Evolutionary conservation across 1,140 invertebrate genomes (phyloP), one percentile per base, ranked within the genome.

Genomic region (Lerema accius): DNA sequence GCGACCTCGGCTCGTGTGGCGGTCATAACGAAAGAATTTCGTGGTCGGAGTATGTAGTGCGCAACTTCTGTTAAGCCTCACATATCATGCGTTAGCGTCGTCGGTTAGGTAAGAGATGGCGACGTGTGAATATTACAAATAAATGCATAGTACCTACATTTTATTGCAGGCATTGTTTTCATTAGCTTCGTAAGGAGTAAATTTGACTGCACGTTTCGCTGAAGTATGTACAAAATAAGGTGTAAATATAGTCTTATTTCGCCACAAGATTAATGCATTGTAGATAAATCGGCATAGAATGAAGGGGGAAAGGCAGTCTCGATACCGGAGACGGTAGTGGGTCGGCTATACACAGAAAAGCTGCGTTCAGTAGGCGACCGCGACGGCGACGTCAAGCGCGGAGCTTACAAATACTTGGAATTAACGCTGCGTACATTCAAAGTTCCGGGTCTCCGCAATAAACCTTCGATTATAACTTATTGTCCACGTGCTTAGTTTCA

Each of bases 21-120:
- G 82, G 84, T 80, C 80, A 81, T 71, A 78, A 73, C 56, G 66
- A 75, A 83, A 84, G 74, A 83, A 82, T 86, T 89, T 87, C 80
- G 82, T 82, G 82, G 80, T 69, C 76, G 72, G 19, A 65, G 65
- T 73, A 81, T 81, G 67, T 83, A 83, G 80, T 85, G 75, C 83
- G 82, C 78, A 78, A 82, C 82, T 69, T 50, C 51, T 64, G 65
- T 64, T n/a, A 39, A 39, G 58, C 56, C 61, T 65, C 64, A 68
- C 60, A 50, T 68, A 64, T 69, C 50, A 23, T 43, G 51, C 19
- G 51, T 42, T 55, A 42, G 9, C 51, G 14, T 23, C n/a, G n/a
- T 53, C 50, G 1, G 50, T 53, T 55, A 43, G 39, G 19, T 55
- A 53, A 53, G 28, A 9, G 4, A 32, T 14, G 14, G 13, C 14